Evolutionary conservation across 2,113 vertebrate genomes (phyloP).

Genomic region (Phylloscopus whistleri): DNA sequence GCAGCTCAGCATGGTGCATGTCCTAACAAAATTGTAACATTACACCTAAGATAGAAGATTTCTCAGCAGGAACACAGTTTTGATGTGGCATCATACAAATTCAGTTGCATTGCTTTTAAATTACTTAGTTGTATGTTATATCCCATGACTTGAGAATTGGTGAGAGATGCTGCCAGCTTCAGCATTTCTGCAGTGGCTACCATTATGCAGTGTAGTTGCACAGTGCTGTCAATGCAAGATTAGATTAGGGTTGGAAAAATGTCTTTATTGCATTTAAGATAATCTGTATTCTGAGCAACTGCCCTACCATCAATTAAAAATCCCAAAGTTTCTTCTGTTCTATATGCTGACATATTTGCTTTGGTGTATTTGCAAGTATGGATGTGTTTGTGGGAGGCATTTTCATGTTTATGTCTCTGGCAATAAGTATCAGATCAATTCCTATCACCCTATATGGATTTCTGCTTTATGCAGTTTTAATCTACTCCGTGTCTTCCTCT

Average conservation of each 20-base stretch:
- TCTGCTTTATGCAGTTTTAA: slow-evolving; percentile 3
- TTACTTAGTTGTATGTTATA: neutral
- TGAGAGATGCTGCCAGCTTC: neutral
- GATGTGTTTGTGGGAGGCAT: neutral
- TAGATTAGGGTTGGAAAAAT: neutral
- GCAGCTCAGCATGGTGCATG: neutral
- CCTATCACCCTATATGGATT: neutral
- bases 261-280: neutral
- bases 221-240: neutral
- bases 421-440: neutral
- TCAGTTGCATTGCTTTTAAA: neutral
- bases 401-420: neutral
- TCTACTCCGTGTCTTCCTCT: neutral
- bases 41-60: neutral
- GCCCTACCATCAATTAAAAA: neutral
- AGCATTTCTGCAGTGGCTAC: neutral
- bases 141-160: neutral
- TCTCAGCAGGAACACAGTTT: neutral
- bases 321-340: neutral
- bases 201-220: neutral
- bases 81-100: neutral
- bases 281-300: neutral
- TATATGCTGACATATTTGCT: neutral
- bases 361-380: neutral
- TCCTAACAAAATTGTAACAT: neutral